Base-by-base conservation (phyloP, 2,888 invertebrate species). In the Standfussiana lucernea region DNA sequence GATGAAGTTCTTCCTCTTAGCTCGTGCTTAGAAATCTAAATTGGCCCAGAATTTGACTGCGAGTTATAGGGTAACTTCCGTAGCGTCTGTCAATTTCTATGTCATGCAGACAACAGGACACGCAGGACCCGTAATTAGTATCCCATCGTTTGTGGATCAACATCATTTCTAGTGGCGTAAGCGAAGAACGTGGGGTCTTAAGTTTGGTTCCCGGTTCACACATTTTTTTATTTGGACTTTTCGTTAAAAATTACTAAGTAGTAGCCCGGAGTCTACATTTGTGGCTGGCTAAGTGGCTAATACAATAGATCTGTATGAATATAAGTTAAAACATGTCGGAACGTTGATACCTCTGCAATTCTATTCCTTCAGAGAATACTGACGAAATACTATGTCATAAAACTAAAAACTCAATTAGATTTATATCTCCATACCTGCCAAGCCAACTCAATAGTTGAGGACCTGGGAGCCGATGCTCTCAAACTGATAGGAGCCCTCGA, bases 401-500 rank as follows among this genome's bases (percentile, higher is more conserved):
- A 35, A n/a, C 7, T 37, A n/a, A 47, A 74, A 47, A 21, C 10
- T 28, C 3, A n/a, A n/a, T 53, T 28, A 0, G 2, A 24, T 35
- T 4, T 24, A 11, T 69, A 24, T 47, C 5, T 61, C 64, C 81
- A 64, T 85, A 96, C 96, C 94, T 96, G 96, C 96, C 96, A 96
- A 80, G 91, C 92, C n/a, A 96, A 86, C 84, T 96, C 96, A 47
- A 96, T 93, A 59, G 96, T 95, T 1, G 95, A 92, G 10, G 94
- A 90, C 68, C 93, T 90, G 0, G 96, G 95, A 1, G 96, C 95
- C 1, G 96, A 95, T 1, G 95, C 95, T 2, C 96, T 91, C 1
- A 96, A 91, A 59, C 93, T 93, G 50, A 95, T 89, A 0, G 96
- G 96, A 6, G 96, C 94, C 10, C 96, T 90, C 3, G 96, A 93